Evolutionary conservation across 2,888 invertebrate genomes (phyloP), one percentile per base, ranked within the genome.

Genomic region (Melanotus villosus): DNA sequence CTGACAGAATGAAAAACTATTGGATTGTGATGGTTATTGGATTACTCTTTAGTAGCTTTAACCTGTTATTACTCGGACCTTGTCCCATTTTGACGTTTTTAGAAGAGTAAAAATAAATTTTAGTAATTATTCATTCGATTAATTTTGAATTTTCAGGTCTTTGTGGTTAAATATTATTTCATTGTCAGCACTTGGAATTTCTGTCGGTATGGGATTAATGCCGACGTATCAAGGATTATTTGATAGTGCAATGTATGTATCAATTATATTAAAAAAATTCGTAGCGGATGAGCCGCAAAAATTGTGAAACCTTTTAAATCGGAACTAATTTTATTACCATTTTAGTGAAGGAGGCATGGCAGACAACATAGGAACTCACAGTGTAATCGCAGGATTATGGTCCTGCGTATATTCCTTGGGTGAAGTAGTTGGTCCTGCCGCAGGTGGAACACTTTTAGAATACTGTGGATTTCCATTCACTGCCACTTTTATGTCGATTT

Each of bases 141-240:
- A n/a, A n/a, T n/a, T n/a, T n/a, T n/a, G n/a, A n/a, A n/a, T n/a
- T 87, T 89, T 76, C 83, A 92, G 92, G 70, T 87, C 88, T 4
- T 83, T 93, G 9, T 90, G 90, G 89, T 78, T 92, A 68, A 90
- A 91, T 78, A 84, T 92, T 34, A 85, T 90, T 9, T 88, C 90
- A 4, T 81, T 93, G 23, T 89, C 89, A n/a, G 87, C 90, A 36
- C 80, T 93, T 34, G 92, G 92, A 6, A 83, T 92, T 58, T 89
- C 91, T 0, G 91, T 91, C 14, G 91, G 92, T 0, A 85, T 92
- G 75, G 89, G 91, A 1, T 83, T 92, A 38, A 86, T 93, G 77
- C 93, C 93, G 0, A 92, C 93, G 0, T 93, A 92, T 79, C 92
- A 93, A 86, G 90, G 89, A 73, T 88, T 93, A 9, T 83, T 92